Conservation (phyloP, 2,888 invertebrate genomes). For the Adela reaumurella region DNA sequence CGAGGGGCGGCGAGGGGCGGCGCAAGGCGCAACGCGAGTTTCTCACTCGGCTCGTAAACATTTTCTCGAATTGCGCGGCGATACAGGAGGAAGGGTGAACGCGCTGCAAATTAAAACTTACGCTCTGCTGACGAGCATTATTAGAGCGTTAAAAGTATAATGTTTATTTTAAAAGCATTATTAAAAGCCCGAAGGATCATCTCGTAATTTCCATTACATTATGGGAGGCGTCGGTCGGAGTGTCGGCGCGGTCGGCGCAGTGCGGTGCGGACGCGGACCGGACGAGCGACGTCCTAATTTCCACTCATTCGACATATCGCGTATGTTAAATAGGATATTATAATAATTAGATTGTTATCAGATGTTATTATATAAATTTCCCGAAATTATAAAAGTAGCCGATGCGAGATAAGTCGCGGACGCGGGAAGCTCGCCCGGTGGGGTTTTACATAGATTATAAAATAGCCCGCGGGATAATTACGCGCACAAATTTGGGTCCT, state of each 20-base stretch:
- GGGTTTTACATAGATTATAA: constrained; percentile 31
- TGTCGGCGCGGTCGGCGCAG: constrained; percentile 22
- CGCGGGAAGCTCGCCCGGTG: constrained; percentile 30
- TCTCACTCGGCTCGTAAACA: too few relatives aligned
- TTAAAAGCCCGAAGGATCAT: constrained; percentile 40
- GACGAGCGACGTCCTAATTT: constrained; percentile 25
- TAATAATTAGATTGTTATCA: constrained; percentile 56
- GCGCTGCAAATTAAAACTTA: too few relatives aligned
- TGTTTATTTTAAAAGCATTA: constrained; percentile 49
- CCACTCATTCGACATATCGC: constrained; percentile 29
- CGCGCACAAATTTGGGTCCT: constrained; percentile 45
- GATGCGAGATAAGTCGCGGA: constrained; percentile 42
- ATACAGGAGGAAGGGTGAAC: too few relatives aligned
- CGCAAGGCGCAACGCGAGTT: too few relatives aligned
- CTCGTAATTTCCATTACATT: constrained; percentile 46
- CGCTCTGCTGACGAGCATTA: neutral
- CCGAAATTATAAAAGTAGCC: constrained; percentile 47
- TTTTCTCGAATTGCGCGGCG: too few relatives aligned
- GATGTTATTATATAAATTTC: constrained; percentile 53
- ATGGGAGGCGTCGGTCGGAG: constrained; percentile 40
- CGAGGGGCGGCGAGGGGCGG: too few relatives aligned
- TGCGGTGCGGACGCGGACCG: neutral
- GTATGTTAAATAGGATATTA: constrained; percentile 55
- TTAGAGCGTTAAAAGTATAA: constrained; percentile 20
- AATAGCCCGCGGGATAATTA: constrained; percentile 40